These are phyloP conservation scores for Xanthorhoe designata DNA, from an alignment of 2,888 invertebrate genomes.

Conservation along the genomic window DNA sequence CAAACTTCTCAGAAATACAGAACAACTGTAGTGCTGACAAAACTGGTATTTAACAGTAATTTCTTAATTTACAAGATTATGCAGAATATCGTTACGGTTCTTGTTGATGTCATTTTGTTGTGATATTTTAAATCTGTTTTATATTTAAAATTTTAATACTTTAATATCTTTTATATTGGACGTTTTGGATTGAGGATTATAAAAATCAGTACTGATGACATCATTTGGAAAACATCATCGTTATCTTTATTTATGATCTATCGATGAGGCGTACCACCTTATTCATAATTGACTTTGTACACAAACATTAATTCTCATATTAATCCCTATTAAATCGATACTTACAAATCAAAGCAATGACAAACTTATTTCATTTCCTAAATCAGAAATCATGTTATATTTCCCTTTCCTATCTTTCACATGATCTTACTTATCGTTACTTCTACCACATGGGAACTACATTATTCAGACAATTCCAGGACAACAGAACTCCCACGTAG, in stretches of 20 bases:
- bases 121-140: not conserved
- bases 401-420: not conserved
- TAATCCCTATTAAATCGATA: too few relatives aligned
- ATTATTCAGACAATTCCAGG: constrained; percentile 17
- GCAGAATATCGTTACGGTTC: constrained; percentile 22
- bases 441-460: constrained; percentile 2
- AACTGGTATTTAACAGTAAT: constrained; percentile 26
- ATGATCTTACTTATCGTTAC: not conserved
- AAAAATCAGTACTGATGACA: not conserved
- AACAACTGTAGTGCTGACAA: constrained; percentile 18
- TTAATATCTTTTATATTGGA: constrained; percentile 17
- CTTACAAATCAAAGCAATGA: too few relatives aligned
- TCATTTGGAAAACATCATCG: constrained; percentile 4
- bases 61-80: constrained; percentile 15
- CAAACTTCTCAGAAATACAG: constrained; percentile 18
- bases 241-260: too few relatives aligned
- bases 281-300: too few relatives aligned
- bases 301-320: too few relatives aligned
- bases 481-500: constrained; percentile 27
- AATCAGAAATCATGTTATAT: not conserved
- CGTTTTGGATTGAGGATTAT: constrained; percentile 5
- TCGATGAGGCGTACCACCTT: too few relatives aligned
- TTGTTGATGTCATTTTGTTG: constrained; percentile 17
- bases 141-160: not conserved
- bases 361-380: not conserved